phyloP scores from a whole-genome alignment of 2,888 invertebrate species.

The Lasioglossum malachurum region DNA sequence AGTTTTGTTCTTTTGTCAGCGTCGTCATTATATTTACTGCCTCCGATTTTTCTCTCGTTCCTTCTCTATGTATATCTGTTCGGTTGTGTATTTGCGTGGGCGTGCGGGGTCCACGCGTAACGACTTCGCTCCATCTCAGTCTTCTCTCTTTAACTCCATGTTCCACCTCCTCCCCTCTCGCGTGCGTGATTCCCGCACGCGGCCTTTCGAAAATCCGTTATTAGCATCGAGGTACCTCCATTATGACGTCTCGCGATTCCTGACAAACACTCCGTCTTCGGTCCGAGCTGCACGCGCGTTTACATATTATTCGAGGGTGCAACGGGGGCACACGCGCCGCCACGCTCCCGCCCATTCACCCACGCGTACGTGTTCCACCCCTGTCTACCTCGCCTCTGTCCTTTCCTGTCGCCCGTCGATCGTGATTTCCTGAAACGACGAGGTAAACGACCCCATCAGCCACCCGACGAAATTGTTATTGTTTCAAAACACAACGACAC shows the following conservation, averaged over 20 bases:
- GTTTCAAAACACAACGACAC: neutral
- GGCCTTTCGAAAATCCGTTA: constrained; percentile 77
- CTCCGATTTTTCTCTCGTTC: constrained; percentile 57
- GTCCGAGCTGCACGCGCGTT: constrained; percentile 54
- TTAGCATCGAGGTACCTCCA: constrained; percentile 75
- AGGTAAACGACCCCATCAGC: neutral
- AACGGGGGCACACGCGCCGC: constrained; percentile 81
- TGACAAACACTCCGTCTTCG: constrained; percentile 75
- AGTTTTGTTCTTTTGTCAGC: constrained; percentile 73
- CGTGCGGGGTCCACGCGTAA: neutral
- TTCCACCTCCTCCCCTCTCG: neutral
- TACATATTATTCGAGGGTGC: constrained; percentile 71
- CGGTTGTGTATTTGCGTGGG: neutral
- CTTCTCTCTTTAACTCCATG: neutral
- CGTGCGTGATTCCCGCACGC: constrained; percentile 61
- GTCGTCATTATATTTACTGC: constrained; percentile 60
- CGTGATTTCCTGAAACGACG: constrained; percentile 1
- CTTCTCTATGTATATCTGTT: constrained; percentile 44
- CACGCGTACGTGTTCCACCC: constrained; percentile 49
- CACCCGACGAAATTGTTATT: neutral
- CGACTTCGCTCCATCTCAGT: neutral
- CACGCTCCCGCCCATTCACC: constrained; percentile 81
- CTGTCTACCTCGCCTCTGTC: neutral
- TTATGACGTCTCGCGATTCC: constrained; percentile 73
- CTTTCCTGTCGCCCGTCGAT: constrained; percentile 6